Conservation (phyloP, 2,113 vertebrate genomes). For the Campylorhamphus procurvoides region DNA sequence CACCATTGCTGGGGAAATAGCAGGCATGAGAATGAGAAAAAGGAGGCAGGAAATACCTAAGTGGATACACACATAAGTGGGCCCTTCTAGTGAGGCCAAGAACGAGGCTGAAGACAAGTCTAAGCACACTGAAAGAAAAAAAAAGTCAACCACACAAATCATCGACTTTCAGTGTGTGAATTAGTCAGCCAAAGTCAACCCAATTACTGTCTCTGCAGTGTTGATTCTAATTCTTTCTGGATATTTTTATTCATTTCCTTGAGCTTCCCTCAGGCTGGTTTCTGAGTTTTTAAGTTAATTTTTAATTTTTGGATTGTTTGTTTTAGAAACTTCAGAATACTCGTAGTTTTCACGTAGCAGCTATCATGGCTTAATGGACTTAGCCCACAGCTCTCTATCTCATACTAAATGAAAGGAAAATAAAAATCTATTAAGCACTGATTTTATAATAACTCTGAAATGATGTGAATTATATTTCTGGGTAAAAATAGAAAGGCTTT, state of each 20-base stretch:
- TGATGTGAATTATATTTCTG: not conserved
- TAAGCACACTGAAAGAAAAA: not conserved
- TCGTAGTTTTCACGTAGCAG: not conserved
- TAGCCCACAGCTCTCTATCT: not conserved
- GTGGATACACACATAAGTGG: not conserved
- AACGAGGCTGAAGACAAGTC: not conserved
- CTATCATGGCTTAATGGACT: not conserved
- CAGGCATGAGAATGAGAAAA: not conserved
- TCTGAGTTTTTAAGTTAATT: constrained; percentile 25
- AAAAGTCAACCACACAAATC: not conserved
- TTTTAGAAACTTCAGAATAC: constrained; percentile 22
- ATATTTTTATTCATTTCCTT: constrained; percentile 50
- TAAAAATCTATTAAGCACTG: not conserved
- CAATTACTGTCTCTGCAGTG: constrained; percentile 13
- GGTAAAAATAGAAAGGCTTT: constrained; percentile 10
- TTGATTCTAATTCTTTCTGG: constrained; percentile 37
- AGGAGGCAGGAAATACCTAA: not conserved
- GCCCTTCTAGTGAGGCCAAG: not conserved
- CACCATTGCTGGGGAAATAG: not conserved
- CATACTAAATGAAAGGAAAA: not conserved
- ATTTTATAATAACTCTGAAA: not conserved
- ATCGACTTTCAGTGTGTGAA: not conserved
- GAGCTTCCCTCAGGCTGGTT: constrained; percentile 40
- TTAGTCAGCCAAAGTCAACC: constrained; percentile 32
- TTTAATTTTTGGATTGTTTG: constrained; percentile 24